Evolutionary conservation across 1,140 invertebrate species (phyloP).

Genomic region (Habropoda laboriosa): DNA sequence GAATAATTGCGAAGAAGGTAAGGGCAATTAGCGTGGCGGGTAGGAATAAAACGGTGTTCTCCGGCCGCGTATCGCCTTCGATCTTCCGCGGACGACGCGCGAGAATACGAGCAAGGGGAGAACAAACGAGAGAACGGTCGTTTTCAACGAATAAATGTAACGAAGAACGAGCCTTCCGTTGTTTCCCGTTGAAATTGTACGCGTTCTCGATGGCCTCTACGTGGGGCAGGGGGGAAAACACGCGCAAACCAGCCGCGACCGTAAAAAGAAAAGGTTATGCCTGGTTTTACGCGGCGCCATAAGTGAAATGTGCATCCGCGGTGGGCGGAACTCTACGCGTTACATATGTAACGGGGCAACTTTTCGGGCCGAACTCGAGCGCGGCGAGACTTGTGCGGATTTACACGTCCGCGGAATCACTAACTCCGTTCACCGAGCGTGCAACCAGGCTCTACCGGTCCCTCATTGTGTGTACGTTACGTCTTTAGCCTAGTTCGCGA

Average conservation of each 20-base stretch:
- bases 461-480: background rate
- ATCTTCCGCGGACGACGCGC: background rate
- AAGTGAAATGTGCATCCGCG: constrained; percentile 66
- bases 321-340: constrained; percentile 41
- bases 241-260: background rate
- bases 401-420: constrained; percentile 55
- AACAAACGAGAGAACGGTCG: background rate
- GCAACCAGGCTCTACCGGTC: background rate
- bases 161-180: constrained; percentile 21
- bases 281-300: constrained; percentile 58
- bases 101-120: background rate
- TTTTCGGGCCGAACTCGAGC: constrained; percentile 31
- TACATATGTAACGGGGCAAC: constrained; percentile 63
- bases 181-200: constrained; percentile 19
- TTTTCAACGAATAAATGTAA: constrained; percentile 31
- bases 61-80: constrained; percentile 3
- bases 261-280: constrained; percentile 54
- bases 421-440: constrained; percentile 24
- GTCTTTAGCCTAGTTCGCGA: constrained; percentile 35
- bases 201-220: background rate
- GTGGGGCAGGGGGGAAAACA: background rate
- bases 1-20: background rate
- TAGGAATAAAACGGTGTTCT: background rate
- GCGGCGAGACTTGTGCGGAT: constrained; percentile 23
- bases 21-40: constrained; percentile 30